Evolutionary conservation across 2,888 invertebrate species (phyloP).

Genomic region (Drosophila fungiperda): DNA sequence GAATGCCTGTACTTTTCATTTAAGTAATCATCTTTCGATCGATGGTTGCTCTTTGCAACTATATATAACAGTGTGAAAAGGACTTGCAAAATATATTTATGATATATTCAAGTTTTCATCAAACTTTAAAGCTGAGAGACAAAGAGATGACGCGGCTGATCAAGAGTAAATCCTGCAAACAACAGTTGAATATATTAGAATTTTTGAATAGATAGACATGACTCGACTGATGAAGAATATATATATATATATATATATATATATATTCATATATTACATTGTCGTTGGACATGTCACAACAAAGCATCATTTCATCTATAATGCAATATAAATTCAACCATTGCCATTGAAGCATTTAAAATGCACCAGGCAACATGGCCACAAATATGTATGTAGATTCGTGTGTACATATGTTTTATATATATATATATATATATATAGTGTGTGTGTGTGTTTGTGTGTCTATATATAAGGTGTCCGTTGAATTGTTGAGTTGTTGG

Average conservation of each 20-base stretch:
- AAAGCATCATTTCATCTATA: neutral
- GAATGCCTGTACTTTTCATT: no score
- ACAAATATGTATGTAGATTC: neutral
- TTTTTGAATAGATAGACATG: neutral
- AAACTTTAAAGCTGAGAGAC: no score
- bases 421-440: no score
- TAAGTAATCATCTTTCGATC: no score
- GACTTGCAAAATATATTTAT: neutral
- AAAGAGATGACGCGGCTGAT: neutral
- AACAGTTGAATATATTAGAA: neutral
- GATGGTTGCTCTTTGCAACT: no score
- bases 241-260: no score
- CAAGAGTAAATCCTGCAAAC: neutral
- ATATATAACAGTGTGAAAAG: neutral
- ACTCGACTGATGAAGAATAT: neutral
- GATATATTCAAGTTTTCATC: neutral
- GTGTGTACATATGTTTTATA: neutral
- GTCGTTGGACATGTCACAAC: no score
- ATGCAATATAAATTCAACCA: neutral
- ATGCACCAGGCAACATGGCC: neutral
- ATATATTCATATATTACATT: no score
- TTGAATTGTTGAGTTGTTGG: constrained; percentile 4
- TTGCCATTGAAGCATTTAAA: neutral
- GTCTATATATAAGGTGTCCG: constrained; percentile 3
- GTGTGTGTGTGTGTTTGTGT: neutral